Conservation (phyloP, 2,797 vertebrate genomes). For the Heterohyrax brucei region DNA sequence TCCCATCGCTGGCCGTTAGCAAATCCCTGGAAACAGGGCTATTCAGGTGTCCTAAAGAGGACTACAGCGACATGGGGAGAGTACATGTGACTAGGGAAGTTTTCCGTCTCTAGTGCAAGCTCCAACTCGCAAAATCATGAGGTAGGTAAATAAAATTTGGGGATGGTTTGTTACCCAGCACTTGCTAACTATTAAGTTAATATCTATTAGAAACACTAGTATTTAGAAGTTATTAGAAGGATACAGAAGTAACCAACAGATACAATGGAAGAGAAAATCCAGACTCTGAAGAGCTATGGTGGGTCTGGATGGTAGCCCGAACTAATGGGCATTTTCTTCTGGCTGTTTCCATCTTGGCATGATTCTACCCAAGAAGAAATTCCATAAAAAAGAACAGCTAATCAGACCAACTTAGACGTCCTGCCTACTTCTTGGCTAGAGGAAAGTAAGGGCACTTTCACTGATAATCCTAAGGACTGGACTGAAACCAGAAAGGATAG, state of each 20-base stretch:
- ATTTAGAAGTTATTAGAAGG: not conserved
- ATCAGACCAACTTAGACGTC: not conserved
- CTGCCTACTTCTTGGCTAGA: not conserved
- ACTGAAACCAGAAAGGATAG: slow-evolving; percentile 32
- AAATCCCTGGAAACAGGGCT: slow-evolving; percentile 28
- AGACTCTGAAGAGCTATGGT: not conserved
- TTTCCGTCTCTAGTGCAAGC: not conserved
- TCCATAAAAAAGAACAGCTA: slow-evolving; percentile 16
- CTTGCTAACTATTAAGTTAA: not conserved
- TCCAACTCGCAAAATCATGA: not conserved
- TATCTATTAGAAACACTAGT: not conserved
- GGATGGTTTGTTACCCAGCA: not conserved
- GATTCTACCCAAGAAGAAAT: not conserved
- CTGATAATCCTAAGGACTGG: not conserved
- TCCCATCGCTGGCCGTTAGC: not conserved
- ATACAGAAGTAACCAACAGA: not conserved
- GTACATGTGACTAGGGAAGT: not conserved
- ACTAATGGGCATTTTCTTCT: slow-evolving; percentile 2
- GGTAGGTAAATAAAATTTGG: slow-evolving; percentile 1
- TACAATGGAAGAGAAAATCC: not conserved
- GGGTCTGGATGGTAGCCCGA: not conserved
- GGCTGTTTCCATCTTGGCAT: not conserved
- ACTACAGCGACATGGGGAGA: not conserved
- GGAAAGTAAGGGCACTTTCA: slow-evolving; percentile 20
- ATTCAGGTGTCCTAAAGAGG: not conserved